These are phyloP conservation scores for Ornithoptera alexandrae DNA, from an alignment of 2,888 invertebrate species.

Conservation along the genomic window DNA sequence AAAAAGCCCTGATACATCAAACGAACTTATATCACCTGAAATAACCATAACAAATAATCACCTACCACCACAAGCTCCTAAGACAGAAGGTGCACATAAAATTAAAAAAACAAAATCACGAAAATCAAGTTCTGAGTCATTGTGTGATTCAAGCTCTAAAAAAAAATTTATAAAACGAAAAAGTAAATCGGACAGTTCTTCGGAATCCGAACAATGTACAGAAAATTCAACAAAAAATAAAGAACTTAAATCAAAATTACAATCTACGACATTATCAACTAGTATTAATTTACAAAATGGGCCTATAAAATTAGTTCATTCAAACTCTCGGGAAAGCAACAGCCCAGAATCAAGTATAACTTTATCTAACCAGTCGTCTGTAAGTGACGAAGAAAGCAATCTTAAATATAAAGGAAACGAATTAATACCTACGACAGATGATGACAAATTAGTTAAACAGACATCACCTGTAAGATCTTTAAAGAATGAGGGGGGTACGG, in stretches of 20 bases:
- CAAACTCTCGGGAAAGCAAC: conserved; percentile 67
- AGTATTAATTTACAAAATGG: conserved; percentile 55
- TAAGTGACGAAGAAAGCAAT: conserved; percentile 70
- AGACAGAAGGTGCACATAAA: conserved; percentile 59
- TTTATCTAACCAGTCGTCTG: conserved; percentile 74
- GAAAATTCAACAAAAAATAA: conserved; percentile 52
- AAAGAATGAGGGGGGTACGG: conserved; percentile 69
- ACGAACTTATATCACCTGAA: conserved; percentile 66
- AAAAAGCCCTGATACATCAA: conserved; percentile 50
- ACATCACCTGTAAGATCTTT: conserved; percentile 74
- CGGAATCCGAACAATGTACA: conserved; percentile 63
- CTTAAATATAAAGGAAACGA: conserved; percentile 62
- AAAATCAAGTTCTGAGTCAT: conserved; percentile 66
- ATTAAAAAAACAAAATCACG: conserved; percentile 63
- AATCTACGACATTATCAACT: conserved; percentile 50
- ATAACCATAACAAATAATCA: conserved; percentile 68
- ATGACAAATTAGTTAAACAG: conserved; percentile 75
- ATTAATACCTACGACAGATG: conserved; percentile 71
- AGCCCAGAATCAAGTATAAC: conserved; percentile 75
- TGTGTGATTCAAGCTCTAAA: conserved; percentile 60
- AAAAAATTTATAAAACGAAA: conserved; percentile 67
- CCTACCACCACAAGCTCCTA: conserved; percentile 75
- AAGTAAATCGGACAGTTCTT: conserved; percentile 71
- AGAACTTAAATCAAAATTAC: conserved; percentile 34
- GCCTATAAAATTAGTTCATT: conserved; percentile 56